Percentiles rank a stretch among this genome's conserved stretches.
These are phyloP conservation scores for Hippocampus mohnikei DNA, from an alignment of 2,113 vertebrate genomes.

Conservation along the genomic window DNA sequence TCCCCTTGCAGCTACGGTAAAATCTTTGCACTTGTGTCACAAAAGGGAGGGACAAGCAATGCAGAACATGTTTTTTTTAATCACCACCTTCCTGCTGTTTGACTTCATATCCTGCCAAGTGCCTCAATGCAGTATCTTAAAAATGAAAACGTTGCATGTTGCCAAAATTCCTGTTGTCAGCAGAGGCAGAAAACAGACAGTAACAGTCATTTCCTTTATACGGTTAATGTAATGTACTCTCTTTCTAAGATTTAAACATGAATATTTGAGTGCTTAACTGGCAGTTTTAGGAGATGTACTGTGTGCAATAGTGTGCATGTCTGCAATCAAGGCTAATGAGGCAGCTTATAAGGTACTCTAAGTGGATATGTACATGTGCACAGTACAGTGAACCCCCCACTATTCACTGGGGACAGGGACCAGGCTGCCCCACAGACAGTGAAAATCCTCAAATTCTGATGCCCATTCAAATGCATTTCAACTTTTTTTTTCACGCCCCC, in stretches of 20 bases:
- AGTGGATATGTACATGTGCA: background rate
- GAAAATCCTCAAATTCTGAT: too few relatives aligned
- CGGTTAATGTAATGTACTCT: background rate
- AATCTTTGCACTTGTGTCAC: background rate
- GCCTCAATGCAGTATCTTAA: background rate
- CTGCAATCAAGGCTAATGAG: slow-evolving; percentile 3
- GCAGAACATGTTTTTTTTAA: background rate
- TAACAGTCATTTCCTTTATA: background rate
- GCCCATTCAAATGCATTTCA: too few relatives aligned
- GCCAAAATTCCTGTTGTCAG: background rate
- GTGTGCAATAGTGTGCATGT: slow-evolving; percentile 4
- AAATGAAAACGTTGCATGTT: slow-evolving; percentile 14
- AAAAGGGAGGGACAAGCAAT: slow-evolving; percentile 3
- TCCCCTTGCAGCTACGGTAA: background rate
- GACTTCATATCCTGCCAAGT: slow-evolving; percentile 1
- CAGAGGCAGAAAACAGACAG: slow-evolving; percentile 17
- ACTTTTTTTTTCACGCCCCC: too few relatives aligned
- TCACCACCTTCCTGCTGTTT: slow-evolving; percentile 3
- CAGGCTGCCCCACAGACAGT: too few relatives aligned
- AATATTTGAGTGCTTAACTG: slow-evolving; percentile 1
- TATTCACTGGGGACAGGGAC: too few relatives aligned
- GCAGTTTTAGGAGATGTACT: slow-evolving; percentile 3
- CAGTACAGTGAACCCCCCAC: too few relatives aligned
- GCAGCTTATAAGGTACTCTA: background rate
- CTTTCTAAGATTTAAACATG: background rate